Conservation (phyloP, 1,140 invertebrate species). For the Hylaeus anthracinus region DNA sequence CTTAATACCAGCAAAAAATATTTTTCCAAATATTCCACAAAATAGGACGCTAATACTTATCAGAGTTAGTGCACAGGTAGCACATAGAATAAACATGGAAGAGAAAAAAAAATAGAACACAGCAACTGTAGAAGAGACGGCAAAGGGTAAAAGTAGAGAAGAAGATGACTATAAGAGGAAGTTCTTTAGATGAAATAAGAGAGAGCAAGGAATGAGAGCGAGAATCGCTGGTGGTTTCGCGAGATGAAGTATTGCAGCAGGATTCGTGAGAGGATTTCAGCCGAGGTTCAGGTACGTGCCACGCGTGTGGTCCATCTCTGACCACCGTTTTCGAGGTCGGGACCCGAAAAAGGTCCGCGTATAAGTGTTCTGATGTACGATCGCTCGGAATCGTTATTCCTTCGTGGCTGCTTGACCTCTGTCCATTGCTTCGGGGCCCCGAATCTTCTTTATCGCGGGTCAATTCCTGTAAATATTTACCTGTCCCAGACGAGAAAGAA, state of each 20-base stretch:
- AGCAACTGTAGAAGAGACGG: not conserved
- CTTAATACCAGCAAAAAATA: too few species aligned
- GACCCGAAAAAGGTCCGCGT: constrained; percentile 14
- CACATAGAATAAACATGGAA: too few species aligned
- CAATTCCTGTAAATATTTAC: constrained; percentile 56
- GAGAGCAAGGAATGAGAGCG: not conserved
- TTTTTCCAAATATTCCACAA: too few species aligned
- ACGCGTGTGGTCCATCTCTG: constrained; percentile 60
- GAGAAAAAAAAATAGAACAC: not conserved
- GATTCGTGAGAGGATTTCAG: not conserved
- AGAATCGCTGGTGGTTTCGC: not conserved
- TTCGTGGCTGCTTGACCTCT: constrained; percentile 32
- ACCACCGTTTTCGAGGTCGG: constrained; percentile 50
- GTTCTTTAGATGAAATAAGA: not conserved
- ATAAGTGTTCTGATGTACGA: constrained; percentile 60
- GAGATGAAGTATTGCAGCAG: not conserved
- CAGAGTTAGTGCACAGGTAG: too few species aligned
- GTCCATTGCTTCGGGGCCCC: constrained; percentile 13
- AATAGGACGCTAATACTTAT: too few species aligned
- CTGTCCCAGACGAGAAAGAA: constrained; percentile 32
- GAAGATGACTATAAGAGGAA: not conserved
- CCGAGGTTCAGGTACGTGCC: constrained; percentile 35
- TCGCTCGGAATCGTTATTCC: constrained; percentile 48
- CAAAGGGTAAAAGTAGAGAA: not conserved
- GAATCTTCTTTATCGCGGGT: constrained; percentile 43